Evolutionary conservation across 1,140 invertebrate genomes (phyloP).

Genomic region (Dinoponera quadriceps): DNA sequence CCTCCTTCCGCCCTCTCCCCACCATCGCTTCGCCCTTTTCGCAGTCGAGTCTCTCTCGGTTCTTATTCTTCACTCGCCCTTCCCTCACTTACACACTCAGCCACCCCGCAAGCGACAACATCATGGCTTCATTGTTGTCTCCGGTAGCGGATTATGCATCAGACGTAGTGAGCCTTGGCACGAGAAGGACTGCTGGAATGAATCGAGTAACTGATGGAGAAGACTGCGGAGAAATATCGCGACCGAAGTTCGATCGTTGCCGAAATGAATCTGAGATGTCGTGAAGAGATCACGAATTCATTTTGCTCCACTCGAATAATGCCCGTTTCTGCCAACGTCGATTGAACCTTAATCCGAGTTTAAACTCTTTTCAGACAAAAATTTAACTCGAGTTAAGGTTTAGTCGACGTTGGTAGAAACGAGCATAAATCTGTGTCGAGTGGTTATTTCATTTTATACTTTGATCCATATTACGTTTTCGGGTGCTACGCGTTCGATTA

Average conservation of each 20-base stretch:
- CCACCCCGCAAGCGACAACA: conserved; percentile 17
- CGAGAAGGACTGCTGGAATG: neutral
- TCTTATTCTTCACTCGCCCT: conserved; percentile 4
- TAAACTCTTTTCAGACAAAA: too few species aligned
- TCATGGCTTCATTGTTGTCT: conserved; percentile 6
- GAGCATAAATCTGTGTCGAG: too few species aligned
- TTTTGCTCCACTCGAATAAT: too few species aligned
- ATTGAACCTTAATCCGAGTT: too few species aligned
- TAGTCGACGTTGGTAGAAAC: too few species aligned
- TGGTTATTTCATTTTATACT: neutral
- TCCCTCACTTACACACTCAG: neutral
- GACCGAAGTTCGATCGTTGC: too few species aligned
- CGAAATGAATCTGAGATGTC: too few species aligned
- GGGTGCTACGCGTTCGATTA: neutral
- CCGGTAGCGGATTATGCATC: conserved; percentile 9
- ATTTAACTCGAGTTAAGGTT: too few species aligned
- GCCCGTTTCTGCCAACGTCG: too few species aligned
- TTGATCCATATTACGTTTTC: neutral
- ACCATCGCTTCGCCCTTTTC: conserved; percentile 21
- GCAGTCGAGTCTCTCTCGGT: conserved; percentile 23
- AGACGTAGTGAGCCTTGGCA: too few species aligned
- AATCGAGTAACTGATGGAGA: neutral
- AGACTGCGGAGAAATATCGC: too few species aligned
- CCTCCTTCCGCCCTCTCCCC: neutral
- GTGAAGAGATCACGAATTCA: too few species aligned